These are phyloP conservation scores for Tiphia femorata DNA, from an alignment of 2,888 invertebrate species.

Conservation along the genomic window DNA sequence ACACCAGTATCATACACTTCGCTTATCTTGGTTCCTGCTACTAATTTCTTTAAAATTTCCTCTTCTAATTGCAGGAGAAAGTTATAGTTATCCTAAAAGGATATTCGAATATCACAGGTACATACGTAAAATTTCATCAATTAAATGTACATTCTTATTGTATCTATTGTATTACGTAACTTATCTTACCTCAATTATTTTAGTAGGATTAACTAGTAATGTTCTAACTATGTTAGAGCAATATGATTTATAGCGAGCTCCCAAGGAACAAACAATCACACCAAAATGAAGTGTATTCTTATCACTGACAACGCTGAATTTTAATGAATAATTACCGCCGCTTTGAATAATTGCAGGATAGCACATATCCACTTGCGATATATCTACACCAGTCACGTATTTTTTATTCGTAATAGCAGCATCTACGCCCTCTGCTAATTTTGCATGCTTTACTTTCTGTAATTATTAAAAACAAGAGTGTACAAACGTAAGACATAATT, in stretches of 20 bases:
- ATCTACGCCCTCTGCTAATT: slow-evolving; percentile 95
- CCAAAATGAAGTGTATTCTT: slow-evolving; percentile 96
- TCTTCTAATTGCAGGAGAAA: slow-evolving; percentile 91
- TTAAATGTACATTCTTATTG: neutral
- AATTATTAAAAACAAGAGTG: slow-evolving; percentile 49
- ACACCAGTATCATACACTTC: slow-evolving; percentile 90
- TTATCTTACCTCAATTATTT: slow-evolving; percentile 72
- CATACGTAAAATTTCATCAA: neutral
- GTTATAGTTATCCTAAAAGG: slow-evolving; percentile 82
- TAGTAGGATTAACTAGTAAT: slow-evolving; percentile 92
- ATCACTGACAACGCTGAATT: slow-evolving; percentile 96
- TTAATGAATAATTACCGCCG: slow-evolving; percentile 96
- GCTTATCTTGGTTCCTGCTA: slow-evolving; percentile 85
- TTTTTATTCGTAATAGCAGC: slow-evolving; percentile 95
- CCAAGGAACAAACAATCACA: slow-evolving; percentile 94
- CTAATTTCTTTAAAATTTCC: slow-evolving; percentile 86
- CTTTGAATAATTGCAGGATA: slow-evolving; percentile 99
- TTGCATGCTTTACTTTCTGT: slow-evolving; percentile 95
- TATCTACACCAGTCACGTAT: slow-evolving; percentile 92
- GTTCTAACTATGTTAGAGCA: slow-evolving; percentile 98
- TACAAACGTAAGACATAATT: neutral
- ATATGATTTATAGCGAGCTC: slow-evolving; percentile 96
- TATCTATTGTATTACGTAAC: neutral
- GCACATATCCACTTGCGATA: slow-evolving; percentile 93
- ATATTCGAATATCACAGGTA: neutral